Conservation (phyloP, 1,140 invertebrate species). For the Cyclargus thomasi region DNA sequence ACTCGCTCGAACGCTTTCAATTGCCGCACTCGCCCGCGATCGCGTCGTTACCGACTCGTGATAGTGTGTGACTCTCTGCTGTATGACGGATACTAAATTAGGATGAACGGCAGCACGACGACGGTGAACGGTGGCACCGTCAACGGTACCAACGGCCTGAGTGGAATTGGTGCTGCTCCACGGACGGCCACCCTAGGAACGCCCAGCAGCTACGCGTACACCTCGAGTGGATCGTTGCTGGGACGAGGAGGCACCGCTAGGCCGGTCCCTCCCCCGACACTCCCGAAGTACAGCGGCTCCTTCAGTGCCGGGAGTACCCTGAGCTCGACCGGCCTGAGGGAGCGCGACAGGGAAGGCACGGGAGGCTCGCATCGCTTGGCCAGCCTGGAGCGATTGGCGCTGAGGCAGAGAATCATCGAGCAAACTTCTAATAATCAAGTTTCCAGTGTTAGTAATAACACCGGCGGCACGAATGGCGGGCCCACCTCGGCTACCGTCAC, state of each 20-base stretch:
- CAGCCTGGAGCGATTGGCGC: constrained; percentile 82
- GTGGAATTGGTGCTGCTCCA: constrained; percentile 58
- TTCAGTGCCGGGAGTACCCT: constrained; percentile 65
- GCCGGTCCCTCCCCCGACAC: constrained; percentile 79
- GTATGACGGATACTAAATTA: constrained; percentile 54
- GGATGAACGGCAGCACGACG: constrained; percentile 71
- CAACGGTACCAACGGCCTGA: constrained; percentile 62
- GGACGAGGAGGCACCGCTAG: constrained; percentile 64
- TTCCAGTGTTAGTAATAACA: constrained; percentile 27
- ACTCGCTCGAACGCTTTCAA: constrained; percentile 58
- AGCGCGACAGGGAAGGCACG: constrained; percentile 68
- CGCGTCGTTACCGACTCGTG: constrained; percentile 54
- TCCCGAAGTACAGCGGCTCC: constrained; percentile 78
- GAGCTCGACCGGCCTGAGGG: constrained; percentile 63
- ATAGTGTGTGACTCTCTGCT: constrained; percentile 61
- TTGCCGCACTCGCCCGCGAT: constrained; percentile 48
- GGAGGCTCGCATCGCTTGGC: constrained; percentile 80
- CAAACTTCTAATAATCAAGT: constrained; percentile 69
- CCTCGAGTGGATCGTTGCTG: constrained; percentile 62
- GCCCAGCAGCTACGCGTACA: constrained; percentile 68
- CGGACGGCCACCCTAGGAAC: constrained; percentile 65
- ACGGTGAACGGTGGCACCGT: constrained; percentile 65
- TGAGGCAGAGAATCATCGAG: constrained; percentile 82
- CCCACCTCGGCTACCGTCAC: constrained; percentile 65
- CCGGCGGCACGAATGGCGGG: constrained; percentile 41